Base-by-base conservation (phyloP, 2,797 vertebrate species). In the Acrossocheilus fasciatus region DNA sequence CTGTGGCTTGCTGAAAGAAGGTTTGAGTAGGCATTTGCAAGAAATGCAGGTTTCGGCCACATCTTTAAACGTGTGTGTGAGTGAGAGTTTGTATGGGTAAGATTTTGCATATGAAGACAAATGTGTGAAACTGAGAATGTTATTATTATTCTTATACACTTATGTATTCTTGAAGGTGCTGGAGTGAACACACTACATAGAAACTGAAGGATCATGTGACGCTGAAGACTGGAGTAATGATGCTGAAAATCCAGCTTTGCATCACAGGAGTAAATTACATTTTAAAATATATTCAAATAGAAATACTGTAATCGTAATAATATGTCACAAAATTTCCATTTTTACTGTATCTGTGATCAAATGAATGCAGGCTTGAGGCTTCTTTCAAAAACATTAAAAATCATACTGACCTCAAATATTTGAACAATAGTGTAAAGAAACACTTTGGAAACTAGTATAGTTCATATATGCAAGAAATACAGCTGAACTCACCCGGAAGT, bases 401-500 rank as follows among this genome's bases (percentile, higher is more conserved):
- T 52, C 30, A 54, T 34, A 41, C 52, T 6, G 20, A n/a, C 1
- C 1, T 34, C 1, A 6, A 76, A 77, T 6, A 1, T 77, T 12
- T 39, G 6, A 54, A 57, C 1, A 20, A 20, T 14, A 54, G 47
- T 12, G 47, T 36, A 36, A 68, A 66, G 14, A 34, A 70, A 2
- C 34, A n/a, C 52, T 78, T 57, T 12, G 26, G 4, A 76, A 76
- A 76, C 10, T 36, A 23, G 20, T 23, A 41, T 57, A 57, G 20
- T 11, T 52, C 7, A 54, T 4, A 54, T 4, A 59, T 10, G 20
- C 75, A 59, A 34, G 20, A 78, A 39, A 62, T 43, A 9, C 4
- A 26, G 23, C 6, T 12, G 17, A 74, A 36, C 88, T 91, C 86
- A 96, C 95, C 92, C 93, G 94, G 1, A 95, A 89, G 86, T 95